Evolutionary conservation across 2,888 invertebrate species (phyloP).

Genomic region (Caenorhabditis wallacei): DNA sequence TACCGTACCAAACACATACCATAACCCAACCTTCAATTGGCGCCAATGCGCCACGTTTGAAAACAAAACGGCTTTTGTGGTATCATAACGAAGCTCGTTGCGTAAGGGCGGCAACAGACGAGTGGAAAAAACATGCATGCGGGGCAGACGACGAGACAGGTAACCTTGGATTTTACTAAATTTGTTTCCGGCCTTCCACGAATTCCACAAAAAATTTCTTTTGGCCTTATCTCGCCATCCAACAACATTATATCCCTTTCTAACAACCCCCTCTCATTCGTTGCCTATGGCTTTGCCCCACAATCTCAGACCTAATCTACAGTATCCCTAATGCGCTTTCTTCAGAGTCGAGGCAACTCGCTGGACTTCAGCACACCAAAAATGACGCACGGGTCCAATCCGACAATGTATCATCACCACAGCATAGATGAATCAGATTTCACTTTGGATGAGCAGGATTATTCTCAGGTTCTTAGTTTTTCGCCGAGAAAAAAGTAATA

Average conservation of each 20-base stretch:
- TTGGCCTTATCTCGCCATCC: not conserved
- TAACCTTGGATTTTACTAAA: not conserved
- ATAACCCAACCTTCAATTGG: slow-evolving; percentile 25
- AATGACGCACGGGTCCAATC: slow-evolving; percentile 44
- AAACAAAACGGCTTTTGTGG: not conserved
- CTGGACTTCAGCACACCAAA: not conserved
- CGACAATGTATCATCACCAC: slow-evolving; percentile 42
- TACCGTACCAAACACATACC: slow-evolving; percentile 41
- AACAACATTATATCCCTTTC: not conserved
- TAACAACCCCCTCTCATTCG: not conserved
- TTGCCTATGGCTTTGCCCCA: not conserved
- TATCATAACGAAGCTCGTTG: not conserved
- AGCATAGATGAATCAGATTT: slow-evolving; percentile 53
- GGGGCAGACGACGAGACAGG: not conserved
- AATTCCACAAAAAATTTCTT: not conserved
- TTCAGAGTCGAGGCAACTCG: slow-evolving; percentile 13
- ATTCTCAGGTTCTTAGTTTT: slow-evolving; percentile 25
- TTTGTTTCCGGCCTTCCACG: not conserved
- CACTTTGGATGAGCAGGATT: slow-evolving; percentile 57
- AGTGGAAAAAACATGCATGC: slow-evolving; percentile 17
- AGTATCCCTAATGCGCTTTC: not conserved
- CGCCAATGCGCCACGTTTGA: slow-evolving; percentile 24
- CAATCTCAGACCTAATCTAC: not conserved
- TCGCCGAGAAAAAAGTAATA: not conserved
- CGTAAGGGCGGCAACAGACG: not conserved